Conservation (phyloP, 2,113 vertebrate species). For the Tachysurus vachellii region DNA sequence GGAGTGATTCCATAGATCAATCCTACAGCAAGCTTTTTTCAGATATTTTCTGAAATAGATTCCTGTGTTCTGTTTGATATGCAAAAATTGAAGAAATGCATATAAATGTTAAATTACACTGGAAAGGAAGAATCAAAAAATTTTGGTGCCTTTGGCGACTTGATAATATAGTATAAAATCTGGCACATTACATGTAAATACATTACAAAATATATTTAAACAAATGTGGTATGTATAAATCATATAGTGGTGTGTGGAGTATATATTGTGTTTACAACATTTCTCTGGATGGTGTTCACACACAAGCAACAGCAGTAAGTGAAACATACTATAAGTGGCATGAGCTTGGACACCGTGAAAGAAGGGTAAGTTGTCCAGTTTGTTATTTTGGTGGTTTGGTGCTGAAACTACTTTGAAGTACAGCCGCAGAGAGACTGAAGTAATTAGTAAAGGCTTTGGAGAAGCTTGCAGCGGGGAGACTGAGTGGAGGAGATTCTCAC, state of each 20-base stretch:
- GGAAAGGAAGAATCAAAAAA: background rate
- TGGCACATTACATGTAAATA: background rate
- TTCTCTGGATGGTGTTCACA: background rate
- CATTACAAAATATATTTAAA: background rate
- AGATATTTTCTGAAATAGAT: background rate
- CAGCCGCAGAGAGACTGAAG: background rate
- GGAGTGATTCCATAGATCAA: background rate
- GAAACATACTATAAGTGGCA: background rate
- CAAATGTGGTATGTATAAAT: background rate
- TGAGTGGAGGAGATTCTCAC: background rate
- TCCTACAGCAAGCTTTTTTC: background rate
- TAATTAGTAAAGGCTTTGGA: slow-evolving; percentile 2
- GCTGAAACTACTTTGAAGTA: background rate
- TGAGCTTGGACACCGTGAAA: background rate
- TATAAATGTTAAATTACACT: background rate
- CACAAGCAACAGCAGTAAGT: background rate
- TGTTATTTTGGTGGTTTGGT: background rate
- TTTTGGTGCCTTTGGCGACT: background rate
- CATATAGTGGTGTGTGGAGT: background rate
- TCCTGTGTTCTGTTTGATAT: background rate
- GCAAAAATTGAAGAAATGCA: background rate
- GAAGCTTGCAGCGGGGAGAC: background rate
- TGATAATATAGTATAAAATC: background rate
- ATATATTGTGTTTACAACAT: background rate
- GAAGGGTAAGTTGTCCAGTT: background rate